phyloP scores from a whole-genome alignment of 2,888 invertebrate genomes.

The Temnothorax ravouxi region DNA sequence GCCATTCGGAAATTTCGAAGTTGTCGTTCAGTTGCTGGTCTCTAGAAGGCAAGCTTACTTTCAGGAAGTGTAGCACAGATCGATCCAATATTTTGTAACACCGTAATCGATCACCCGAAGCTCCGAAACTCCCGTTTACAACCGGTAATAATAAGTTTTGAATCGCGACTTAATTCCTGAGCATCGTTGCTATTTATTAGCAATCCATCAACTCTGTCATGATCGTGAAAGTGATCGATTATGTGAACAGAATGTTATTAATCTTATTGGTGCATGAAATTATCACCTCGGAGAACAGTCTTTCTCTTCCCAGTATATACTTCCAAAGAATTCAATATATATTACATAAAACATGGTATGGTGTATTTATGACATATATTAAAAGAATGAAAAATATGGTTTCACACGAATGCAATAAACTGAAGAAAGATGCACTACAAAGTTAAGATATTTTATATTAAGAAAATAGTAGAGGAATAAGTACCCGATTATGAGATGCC shows the following conservation, averaged over 20 bases:
- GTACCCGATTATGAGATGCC: too few species aligned
- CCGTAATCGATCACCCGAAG: slow-evolving; percentile 34
- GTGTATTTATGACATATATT: neutral
- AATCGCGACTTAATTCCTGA: slow-evolving; percentile 29
- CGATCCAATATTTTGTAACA: slow-evolving; percentile 39
- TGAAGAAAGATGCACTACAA: neutral
- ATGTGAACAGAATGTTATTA: neutral
- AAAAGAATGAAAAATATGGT: neutral
- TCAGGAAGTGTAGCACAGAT: neutral
- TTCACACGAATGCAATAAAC: neutral
- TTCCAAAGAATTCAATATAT: neutral
- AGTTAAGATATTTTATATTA: neutral
- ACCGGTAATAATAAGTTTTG: slow-evolving; percentile 30
- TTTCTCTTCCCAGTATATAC: neutral
- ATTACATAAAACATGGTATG: neutral
- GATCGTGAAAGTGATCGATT: slow-evolving; percentile 22
- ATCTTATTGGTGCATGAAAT: slow-evolving; percentile 22
- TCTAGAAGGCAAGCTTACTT: slow-evolving; percentile 7
- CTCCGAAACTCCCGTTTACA: slow-evolving; percentile 14
- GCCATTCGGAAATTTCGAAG: slow-evolving; percentile 47
- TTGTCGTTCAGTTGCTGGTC: slow-evolving; percentile 20
- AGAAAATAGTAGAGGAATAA: neutral
- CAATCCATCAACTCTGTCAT: slow-evolving; percentile 14
- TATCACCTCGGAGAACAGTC: neutral
- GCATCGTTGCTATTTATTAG: slow-evolving; percentile 26